Evolutionary conservation across 1,140 invertebrate genomes (phyloP).

Genomic region (Steinernema khuongi): DNA sequence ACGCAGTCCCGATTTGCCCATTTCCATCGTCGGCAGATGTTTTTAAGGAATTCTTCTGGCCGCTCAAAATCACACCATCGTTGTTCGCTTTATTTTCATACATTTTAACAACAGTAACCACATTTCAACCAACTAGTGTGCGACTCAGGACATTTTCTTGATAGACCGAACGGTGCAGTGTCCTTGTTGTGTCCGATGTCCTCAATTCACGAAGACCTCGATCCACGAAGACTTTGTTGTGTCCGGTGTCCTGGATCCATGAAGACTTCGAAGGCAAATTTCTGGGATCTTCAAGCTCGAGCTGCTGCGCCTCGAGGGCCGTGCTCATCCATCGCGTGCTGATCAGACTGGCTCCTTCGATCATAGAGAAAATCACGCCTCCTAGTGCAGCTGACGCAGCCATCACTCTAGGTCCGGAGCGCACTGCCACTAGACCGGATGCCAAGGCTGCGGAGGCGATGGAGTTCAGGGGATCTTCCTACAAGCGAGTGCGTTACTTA

Average conservation of each 20-base stretch:
- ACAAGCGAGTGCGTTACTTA: conserved; percentile 15
- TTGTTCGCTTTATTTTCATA: not conserved
- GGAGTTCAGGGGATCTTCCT: conserved; percentile 67
- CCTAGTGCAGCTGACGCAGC: not conserved
- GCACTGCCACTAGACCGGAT: conserved; percentile 76
- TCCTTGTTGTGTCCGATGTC: not conserved
- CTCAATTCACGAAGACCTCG: too few species aligned
- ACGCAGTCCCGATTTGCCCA: too few species aligned
- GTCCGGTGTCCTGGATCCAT: too few species aligned
- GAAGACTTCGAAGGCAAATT: not conserved
- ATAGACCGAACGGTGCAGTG: not conserved
- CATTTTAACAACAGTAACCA: too few species aligned
- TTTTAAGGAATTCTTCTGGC: too few species aligned
- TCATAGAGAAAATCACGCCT: not conserved
- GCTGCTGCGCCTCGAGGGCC: not conserved
- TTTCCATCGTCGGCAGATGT: too few species aligned
- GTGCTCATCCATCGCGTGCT: not conserved
- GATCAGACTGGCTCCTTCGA: not conserved
- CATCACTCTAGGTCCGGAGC: not conserved
- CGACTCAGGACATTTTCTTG: not conserved
- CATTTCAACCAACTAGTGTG: not conserved
- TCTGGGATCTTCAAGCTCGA: not conserved
- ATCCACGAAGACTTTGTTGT: too few species aligned
- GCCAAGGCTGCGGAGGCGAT: conserved; percentile 91
- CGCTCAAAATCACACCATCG: too few species aligned